phyloP scores from a whole-genome alignment of 2,797 vertebrate species.

The Aythya fuligula region DNA sequence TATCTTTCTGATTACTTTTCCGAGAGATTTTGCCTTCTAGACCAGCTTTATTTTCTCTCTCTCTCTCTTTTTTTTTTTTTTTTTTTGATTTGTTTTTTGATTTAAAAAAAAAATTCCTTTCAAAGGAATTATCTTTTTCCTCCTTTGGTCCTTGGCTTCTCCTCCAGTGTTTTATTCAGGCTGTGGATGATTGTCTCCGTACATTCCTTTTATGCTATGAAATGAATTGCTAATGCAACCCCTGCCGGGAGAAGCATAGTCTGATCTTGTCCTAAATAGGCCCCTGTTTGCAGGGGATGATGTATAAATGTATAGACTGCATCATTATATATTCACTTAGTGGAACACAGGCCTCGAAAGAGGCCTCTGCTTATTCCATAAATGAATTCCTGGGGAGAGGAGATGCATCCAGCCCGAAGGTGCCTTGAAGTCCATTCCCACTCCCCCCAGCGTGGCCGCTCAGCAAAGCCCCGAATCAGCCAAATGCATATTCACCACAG shows the following conservation, averaged over 20 bases:
- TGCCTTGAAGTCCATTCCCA: not conserved
- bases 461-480: not conserved
- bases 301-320: conserved; percentile 65
- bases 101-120: not conserved
- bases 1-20: conserved; percentile 21
- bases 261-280: conserved; percentile 75
- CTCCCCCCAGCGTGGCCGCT: not conserved
- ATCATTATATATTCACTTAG: conserved; percentile 73
- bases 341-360: conserved; percentile 39
- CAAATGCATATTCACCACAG: not conserved
- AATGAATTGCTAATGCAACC: conserved; percentile 71
- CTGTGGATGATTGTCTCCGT: conserved; percentile 47
- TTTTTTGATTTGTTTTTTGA: not conserved
- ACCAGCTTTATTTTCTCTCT: not conserved
- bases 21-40: not conserved
- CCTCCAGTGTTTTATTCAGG: conserved; percentile 48
- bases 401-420: conserved; percentile 27
- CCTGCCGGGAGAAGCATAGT: conserved; percentile 67
- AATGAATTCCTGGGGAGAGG: conserved; percentile 61
- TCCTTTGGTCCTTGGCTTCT: conserved; percentile 29
- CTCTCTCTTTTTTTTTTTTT: not conserved
- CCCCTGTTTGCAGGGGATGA: conserved; percentile 72
- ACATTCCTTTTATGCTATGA: conserved; percentile 56
- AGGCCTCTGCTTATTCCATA: conserved; percentile 51
- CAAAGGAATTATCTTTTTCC: conserved; percentile 5